Base-by-base conservation (phyloP, 2,113 vertebrate species). In the Fukomys damarensis region DNA sequence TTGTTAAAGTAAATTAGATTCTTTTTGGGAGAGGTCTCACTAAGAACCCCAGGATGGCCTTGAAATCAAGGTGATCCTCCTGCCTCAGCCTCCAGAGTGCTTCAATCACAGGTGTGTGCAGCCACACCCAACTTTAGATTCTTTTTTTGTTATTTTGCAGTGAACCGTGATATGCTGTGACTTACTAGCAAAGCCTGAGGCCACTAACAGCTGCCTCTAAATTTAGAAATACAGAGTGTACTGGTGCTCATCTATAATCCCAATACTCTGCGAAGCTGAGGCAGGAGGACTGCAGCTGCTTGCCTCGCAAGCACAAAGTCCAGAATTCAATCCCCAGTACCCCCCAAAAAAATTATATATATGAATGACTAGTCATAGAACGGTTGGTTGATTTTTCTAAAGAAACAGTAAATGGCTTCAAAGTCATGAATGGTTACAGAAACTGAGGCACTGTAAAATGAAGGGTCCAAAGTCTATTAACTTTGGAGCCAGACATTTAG, bases 381-480 rank as follows among this genome's bases (percentile, higher is more conserved):
- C 49, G 61, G 19, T n/a, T 93, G 72, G 1, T 76, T 91, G 65
- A 8, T 58, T 94, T 96, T 93, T 88, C 93, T 70, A 32, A 93
- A 93, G 85, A 61, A 96, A 84, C 7, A 81, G 49, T 32, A 92
- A 79, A 24, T 79, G 19, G 16, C 19, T 95, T 86, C 72, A 65
- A 59, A 56, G 59, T 77, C 20, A 3, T 74, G n/a, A 90, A n/a
- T 89, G 77, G 12, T 87, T 77, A 76, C 2, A 92, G 74, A 84
- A 97, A 94, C 24, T 63, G 41, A 94, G n/a, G 41, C 35, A 81
- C 17, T 16, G 9, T 66, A 82, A 89, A 58, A 83, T 52, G 76
- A 86, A 77, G 6, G 49, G 35, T 41, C 30, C 89, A 89, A 81
- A 89, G n/a, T 80, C 63, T 56, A 19, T n/a, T n/a, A n/a, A n/a